A percentile compares a stretch with the other conserved stretches of the same genome.
Conservation (phyloP, 2,797 vertebrate species). For the Psittacula echo region DNA sequence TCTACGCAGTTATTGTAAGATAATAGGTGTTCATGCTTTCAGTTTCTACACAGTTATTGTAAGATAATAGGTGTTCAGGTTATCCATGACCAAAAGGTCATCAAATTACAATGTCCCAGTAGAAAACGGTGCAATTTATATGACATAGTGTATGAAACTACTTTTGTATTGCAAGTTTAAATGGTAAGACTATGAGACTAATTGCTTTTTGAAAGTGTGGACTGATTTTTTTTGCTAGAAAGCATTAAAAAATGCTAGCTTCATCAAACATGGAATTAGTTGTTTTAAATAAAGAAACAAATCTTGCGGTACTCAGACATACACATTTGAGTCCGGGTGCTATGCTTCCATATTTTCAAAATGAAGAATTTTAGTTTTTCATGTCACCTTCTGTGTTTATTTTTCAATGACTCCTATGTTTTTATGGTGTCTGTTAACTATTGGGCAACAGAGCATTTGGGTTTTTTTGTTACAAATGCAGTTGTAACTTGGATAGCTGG, state of each 20-base stretch:
- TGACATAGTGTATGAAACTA: background rate
- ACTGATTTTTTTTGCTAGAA: background rate
- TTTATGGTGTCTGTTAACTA: background rate
- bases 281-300: background rate
- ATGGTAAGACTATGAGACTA: background rate
- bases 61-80: background rate
- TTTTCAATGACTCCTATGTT: background rate
- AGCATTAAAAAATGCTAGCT: background rate
- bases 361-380: background rate
- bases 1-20: background rate
- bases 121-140: constrained; percentile 1
- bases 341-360: background rate
- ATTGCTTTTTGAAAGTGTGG: background rate
- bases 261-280: background rate
- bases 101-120: background rate
- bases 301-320: background rate
- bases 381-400: background rate
- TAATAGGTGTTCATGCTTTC: background rate
- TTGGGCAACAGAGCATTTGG: background rate
- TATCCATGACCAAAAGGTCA: background rate
- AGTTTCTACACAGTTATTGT: background rate
- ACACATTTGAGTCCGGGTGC: background rate
- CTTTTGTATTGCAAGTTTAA: constrained; percentile 1
- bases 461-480: background rate
- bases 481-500: background rate